A percentile compares a stretch with the other conserved stretches of the same genome.
phyloP scores from a whole-genome alignment of 2,888 invertebrate genomes.

The Ashinkailepas kermadecensis region DNA sequence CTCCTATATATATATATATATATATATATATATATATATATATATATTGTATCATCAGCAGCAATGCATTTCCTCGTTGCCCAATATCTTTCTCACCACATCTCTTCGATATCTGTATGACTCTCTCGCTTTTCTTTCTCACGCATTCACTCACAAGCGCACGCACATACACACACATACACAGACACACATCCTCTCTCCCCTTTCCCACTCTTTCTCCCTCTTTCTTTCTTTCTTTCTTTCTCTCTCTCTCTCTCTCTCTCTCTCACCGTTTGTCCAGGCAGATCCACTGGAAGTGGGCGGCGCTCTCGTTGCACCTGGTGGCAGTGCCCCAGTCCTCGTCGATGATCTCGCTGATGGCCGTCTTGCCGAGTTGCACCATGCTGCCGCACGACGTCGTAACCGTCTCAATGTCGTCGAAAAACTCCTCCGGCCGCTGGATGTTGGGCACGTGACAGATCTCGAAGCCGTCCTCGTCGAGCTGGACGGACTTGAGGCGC shows the following conservation, averaged over 20 bases:
- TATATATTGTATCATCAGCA: too few relatives aligned
- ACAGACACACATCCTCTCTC: too few relatives aligned
- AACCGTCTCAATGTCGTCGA: conserved; percentile 20
- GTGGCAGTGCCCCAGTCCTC: neutral
- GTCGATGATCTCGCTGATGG: neutral
- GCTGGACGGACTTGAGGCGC: neutral
- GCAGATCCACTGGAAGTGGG: conserved; percentile 15
- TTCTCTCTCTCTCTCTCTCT: neutral
- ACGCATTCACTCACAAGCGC: too few relatives aligned
- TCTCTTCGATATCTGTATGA: too few relatives aligned
- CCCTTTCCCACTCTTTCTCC: too few relatives aligned
- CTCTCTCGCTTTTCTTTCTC: too few relatives aligned
- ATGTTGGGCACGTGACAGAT: conserved; percentile 2
- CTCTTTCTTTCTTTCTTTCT: too few relatives aligned
- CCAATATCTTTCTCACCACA: too few relatives aligned
- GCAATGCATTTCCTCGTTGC: too few relatives aligned
- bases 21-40: too few relatives aligned
- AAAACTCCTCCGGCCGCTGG: conserved; percentile 16
- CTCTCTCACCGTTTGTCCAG: conserved; percentile 11
- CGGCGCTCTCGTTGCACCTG: neutral
- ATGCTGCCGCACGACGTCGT: neutral
- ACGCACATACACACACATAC: too few relatives aligned
- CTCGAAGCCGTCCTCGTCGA: conserved; percentile 1
- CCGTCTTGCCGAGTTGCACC: conserved; percentile 10
- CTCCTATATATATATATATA: too few relatives aligned